Evolutionary conservation across 2,113 vertebrate genomes (phyloP).

Genomic region (Siniperca chuatsi): DNA sequence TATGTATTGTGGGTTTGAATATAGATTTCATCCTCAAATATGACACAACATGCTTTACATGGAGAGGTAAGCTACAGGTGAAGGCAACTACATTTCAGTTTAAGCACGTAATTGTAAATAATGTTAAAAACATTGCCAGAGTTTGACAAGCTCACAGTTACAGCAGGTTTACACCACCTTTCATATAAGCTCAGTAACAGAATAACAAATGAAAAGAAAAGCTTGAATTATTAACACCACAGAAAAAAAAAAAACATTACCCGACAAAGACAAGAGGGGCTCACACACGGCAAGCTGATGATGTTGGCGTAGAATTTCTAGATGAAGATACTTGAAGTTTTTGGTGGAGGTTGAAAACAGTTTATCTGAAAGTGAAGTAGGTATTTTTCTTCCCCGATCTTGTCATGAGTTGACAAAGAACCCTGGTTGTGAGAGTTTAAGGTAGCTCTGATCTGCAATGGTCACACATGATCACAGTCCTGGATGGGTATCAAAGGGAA

Average conservation of each 20-base stretch:
- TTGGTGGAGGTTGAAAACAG: too few species aligned
- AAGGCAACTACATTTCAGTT: neutral
- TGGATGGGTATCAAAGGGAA: too few species aligned
- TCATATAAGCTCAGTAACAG: constrained; percentile 3
- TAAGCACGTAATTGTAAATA: neutral
- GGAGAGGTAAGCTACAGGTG: neutral
- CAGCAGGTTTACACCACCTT: neutral
- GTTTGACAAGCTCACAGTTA: neutral
- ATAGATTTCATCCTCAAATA: neutral
- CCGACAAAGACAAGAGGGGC: too few species aligned
- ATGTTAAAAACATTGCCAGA: neutral
- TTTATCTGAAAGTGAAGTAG: neutral
- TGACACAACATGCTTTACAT: too few species aligned
- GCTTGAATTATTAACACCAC: neutral
- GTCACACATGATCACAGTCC: too few species aligned
- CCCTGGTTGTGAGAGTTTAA: neutral
- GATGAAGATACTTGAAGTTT: too few species aligned
- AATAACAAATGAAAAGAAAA: neutral
- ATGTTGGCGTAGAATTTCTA: neutral
- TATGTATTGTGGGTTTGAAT: constrained; percentile 11
- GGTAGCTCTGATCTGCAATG: neutral
- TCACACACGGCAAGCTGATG: neutral
- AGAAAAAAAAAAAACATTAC: neutral
- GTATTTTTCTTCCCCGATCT: neutral
- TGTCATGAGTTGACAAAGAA: too few species aligned